A percentile compares a stretch with the other conserved stretches of the same genome.
phyloP scores from a whole-genome alignment of 2,888 invertebrate species.

The Amaurobius ferox region DNA sequence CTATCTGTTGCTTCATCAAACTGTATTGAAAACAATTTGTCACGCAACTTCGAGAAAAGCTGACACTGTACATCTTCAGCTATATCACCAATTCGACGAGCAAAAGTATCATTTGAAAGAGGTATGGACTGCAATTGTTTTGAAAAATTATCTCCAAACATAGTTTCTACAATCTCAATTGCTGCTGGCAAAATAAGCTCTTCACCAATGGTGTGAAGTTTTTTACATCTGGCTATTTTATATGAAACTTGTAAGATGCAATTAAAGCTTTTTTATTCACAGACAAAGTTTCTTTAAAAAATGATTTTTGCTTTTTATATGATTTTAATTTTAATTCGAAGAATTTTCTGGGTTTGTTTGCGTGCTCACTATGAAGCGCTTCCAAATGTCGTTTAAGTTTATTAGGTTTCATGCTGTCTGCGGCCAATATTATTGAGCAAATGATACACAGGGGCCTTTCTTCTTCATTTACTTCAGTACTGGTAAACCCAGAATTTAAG shows the following conservation, averaged over 20 bases:
- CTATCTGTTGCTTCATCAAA: constrained; percentile 27
- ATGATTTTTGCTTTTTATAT: too few species aligned
- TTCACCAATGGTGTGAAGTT: constrained; percentile 46
- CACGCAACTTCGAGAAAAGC: constrained; percentile 8
- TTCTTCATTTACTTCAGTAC: too few species aligned
- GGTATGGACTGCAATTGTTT: constrained; percentile 22
- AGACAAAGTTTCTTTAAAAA: too few species aligned
- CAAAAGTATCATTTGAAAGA: constrained; percentile 45
- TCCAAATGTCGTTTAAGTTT: too few species aligned
- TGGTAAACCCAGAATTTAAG: too few species aligned
- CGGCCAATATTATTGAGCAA: background rate
- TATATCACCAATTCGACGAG: constrained; percentile 36
- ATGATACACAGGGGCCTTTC: too few species aligned
- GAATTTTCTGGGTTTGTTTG: too few species aligned
- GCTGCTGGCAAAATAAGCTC: constrained; percentile 32
- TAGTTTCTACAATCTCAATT: constrained; percentile 30
- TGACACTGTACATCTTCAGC: constrained; percentile 46
- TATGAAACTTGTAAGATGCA: too few species aligned
- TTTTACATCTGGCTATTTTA: constrained; percentile 62
- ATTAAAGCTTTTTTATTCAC: too few species aligned
- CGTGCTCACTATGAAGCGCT: too few species aligned
- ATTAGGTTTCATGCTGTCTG: background rate
- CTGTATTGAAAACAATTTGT: constrained; percentile 21
- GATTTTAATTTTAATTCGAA: too few species aligned
- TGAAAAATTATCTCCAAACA: constrained; percentile 19